Conservation (phyloP, 2,113 vertebrate genomes). For the Astur gentilis region DNA sequence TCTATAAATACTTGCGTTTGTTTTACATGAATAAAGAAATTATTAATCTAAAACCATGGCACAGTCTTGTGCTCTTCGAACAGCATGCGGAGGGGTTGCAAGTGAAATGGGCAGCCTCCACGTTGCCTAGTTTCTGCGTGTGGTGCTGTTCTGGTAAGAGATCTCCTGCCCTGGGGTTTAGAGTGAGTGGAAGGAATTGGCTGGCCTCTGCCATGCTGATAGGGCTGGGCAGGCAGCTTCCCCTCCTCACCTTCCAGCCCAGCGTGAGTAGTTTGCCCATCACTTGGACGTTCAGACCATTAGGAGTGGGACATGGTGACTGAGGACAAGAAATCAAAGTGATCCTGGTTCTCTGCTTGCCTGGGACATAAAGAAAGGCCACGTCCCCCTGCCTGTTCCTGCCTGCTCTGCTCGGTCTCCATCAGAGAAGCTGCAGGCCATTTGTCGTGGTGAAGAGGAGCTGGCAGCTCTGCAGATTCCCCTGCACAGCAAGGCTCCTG, state of each 20-base stretch:
- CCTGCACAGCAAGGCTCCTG: too few relatives aligned
- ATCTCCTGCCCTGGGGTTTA: not conserved
- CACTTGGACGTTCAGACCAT: rapidly evolving
- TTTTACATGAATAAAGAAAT: constrained; percentile 79
- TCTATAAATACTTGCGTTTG: constrained; percentile 77
- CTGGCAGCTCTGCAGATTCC: not conserved
- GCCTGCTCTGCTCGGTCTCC: not conserved
- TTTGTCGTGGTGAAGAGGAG: not conserved
- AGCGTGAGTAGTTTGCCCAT: not conserved
- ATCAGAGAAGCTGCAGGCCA: rapidly evolving
- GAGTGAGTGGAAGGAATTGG: not conserved
- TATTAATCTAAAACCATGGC: constrained; percentile 58
- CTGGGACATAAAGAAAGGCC: not conserved
- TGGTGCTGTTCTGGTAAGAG: too few relatives aligned
- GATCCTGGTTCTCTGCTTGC: not conserved
- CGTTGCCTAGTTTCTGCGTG: rapidly evolving
- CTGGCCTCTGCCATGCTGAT: too few relatives aligned
- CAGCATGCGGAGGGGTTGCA: rapidly evolving
- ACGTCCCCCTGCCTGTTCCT: not conserved
- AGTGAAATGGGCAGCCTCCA: not conserved
- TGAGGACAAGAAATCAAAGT: rapidly evolving
- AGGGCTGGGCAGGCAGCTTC: not conserved
- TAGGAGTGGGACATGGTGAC: not conserved
- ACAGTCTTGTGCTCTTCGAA: not conserved
- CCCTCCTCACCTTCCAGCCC: not conserved